Base-by-base conservation (phyloP, 2,888 invertebrate genomes). In the Drosophila fulvimacula region DNA sequence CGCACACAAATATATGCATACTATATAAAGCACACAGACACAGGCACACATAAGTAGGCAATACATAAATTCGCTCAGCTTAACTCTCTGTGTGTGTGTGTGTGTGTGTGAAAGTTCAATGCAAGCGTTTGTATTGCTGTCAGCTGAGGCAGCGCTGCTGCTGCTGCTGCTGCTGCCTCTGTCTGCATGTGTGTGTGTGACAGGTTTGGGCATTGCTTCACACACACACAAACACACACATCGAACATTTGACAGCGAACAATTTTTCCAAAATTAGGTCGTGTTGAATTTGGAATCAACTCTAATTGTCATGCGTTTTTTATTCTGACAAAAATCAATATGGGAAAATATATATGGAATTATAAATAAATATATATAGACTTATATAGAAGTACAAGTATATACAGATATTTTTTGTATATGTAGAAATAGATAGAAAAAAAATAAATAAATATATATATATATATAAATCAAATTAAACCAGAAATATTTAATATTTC, bases 261-360 rank as follows among this genome's bases (percentile, higher is more conserved):
- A 57, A 57, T 63, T 75, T 48, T 71, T 49, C 21, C 46, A 41
- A 86, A 82, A 81, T 84, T 76, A 67, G 86, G 82, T 83, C 59
- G 58, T 59, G 64, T 24, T 78, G 73, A 78, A 76, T 76, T 61
- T 64, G 19, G 64, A 73, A 76, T 76, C 46, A 78, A 46, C 53
- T 61, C 60, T 73, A 78, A 76, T 76, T 76, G 75, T 64, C 59
- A 75, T 59, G 39, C n/a, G 7, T 27, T 48, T 48, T 19, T 48
- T 19, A 19, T 19, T 19, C 30, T 19, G 11, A 19, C 24, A 34
- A 1, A 49, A 48, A 66, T 56, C 55, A 48, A 49, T 55, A 49
- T 30, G 13, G 2, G 10, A 9, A 49, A 7, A 6, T 2, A 19
- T 7, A n/a, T n/a, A 17, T 39, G 11, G 34, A 34, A 34, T 13